Base-by-base conservation (phyloP, 2,797 vertebrate genomes). In the Smutsia gigantea region DNA sequence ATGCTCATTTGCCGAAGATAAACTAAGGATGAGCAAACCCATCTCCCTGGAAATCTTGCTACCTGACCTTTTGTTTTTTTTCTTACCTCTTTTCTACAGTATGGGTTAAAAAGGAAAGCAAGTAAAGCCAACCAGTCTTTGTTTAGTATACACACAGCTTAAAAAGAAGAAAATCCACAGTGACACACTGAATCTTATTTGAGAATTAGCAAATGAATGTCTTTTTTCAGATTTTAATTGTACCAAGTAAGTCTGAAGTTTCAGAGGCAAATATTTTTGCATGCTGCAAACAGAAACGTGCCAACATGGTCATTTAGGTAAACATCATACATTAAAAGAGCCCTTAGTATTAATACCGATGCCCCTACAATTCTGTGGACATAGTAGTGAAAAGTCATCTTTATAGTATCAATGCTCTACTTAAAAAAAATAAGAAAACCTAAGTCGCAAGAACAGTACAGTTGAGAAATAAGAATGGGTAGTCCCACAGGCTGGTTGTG, bases 1-100 rank as follows among this genome's bases (percentile, higher is more conserved):
- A 55, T 63, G 94, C 97, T 98, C 97, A 98, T 98, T 98, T 98
- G 89, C 97, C 97, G 97, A 97, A 98, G 98, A 98, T 97, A 98
- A 98, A 98, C 97, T 97, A 98, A 98, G 97, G 97, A 98, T 98
- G 97, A 97, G 97, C 97, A 98, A 97, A 97, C 55, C 94, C 97
- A 94, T 81, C 92, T 95, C 87, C 78, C 69, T 95, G 90, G 79
- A 97, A 97, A 98, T 96, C 97, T 98, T 96, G 93, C 59, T 97
- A 87, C 96, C 78, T 95, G 93, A 96, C 46, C 1, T 46, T 46
- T 46, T 46, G 7, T 7, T 97, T 88, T 18, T 71, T 83, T 88
- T 96, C 53, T 69, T 74, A 85, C 51, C 42, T 90, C 57, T 81
- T 97, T 97, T 95, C 82, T 96, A 49, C 75, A 95, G 61, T 87